Conservation (phyloP, 2,888 invertebrate species). For the Drosophila falleni region DNA sequence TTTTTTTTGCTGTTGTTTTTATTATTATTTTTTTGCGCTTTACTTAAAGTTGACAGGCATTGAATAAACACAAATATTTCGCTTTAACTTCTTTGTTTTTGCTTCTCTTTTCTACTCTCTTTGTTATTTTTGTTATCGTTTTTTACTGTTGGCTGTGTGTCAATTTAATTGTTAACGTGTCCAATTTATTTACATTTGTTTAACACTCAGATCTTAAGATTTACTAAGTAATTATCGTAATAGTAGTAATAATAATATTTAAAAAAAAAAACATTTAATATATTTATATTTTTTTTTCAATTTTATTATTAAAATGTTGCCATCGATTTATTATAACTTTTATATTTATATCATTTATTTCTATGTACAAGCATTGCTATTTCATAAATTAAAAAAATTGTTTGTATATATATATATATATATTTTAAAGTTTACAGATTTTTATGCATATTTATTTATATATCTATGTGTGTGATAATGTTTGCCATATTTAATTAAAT, state of each 20-base stretch:
- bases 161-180: conserved; percentile 67
- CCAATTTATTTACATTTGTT: conserved; percentile 65
- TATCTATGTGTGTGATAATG: conserved; percentile 16
- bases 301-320: conserved; percentile 59
- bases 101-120: conserved; percentile 10
- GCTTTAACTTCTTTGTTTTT: conserved; percentile 18
- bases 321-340: conserved; percentile 43
- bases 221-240: conserved; percentile 42
- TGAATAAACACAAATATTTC: conserved; percentile 30
- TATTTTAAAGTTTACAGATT: conserved; percentile 30
- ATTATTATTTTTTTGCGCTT: conserved; percentile 15
- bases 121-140: conserved; percentile 3
- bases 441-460: conserved; percentile 23
- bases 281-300: conserved; percentile 32
- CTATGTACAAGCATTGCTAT: conserved; percentile 75
- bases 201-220: conserved; percentile 75
- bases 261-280: conserved; percentile 50
- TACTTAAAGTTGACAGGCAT: conserved; percentile 35
- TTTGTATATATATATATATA: conserved; percentile 5
- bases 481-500: conserved; percentile 24
- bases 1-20: conserved; percentile 1
- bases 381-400: conserved; percentile 64
- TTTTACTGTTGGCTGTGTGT: conserved; percentile 50
- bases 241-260: conserved; percentile 26
- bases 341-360: conserved; percentile 41